These are phyloP conservation scores for Endotricha flammealis DNA, from an alignment of 2,888 invertebrate species.

Conservation along the genomic window DNA sequence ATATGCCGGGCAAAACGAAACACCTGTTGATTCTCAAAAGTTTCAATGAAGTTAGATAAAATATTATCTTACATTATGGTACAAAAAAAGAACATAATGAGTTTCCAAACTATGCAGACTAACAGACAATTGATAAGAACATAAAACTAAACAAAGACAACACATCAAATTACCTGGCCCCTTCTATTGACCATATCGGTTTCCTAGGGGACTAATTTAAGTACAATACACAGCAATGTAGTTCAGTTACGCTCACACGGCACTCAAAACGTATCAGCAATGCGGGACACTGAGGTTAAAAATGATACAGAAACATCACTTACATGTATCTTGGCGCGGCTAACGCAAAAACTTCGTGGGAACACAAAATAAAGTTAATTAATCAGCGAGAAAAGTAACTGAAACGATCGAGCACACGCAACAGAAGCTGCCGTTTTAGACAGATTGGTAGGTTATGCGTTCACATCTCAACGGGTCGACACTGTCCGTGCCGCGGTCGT, in stretches of 20 bases:
- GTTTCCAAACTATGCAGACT: too few relatives aligned
- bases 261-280: conserved; percentile 50
- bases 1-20: conserved; percentile 15
- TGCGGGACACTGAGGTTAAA: conserved; percentile 47
- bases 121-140: too few relatives aligned
- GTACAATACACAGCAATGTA: conserved; percentile 33
- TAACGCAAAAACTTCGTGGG: conserved; percentile 34
- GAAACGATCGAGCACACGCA: conserved; percentile 51
- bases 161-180: conserved; percentile 38
- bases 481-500: conserved; percentile 72
- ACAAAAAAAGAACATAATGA: too few relatives aligned
- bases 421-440: conserved; percentile 70
- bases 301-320: conserved; percentile 63
- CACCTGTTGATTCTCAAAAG: conserved; percentile 47
- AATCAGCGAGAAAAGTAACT: conserved; percentile 39
- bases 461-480: conserved; percentile 75
- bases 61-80: too few relatives aligned
- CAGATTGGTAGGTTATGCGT: conserved; percentile 65
- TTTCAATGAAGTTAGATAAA: not conserved
- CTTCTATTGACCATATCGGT: conserved; percentile 49
- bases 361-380: conserved; percentile 59
- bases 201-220: conserved; percentile 29
- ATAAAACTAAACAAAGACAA: too few relatives aligned
- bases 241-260: conserved; percentile 45
- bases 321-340: conserved; percentile 52